Percentiles rank a stretch among this genome's conserved stretches.
phyloP scores from a whole-genome alignment of 2,888 invertebrate species.

The Drosophila kuntzei region DNA sequence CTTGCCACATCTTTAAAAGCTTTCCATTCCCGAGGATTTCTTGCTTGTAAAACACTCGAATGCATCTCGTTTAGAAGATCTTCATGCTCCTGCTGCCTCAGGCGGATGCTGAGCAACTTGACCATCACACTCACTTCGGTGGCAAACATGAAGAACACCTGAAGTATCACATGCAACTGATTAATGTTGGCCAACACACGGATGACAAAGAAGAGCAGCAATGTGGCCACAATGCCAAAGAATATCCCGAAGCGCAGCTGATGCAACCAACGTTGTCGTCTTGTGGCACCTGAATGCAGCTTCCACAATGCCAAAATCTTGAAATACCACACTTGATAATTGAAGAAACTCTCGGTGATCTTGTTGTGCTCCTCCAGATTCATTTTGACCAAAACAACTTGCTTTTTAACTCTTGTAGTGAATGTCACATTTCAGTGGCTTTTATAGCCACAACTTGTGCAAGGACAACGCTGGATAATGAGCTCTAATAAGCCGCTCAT shows the following conservation, averaged over 20 bases:
- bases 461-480: slow-evolving; percentile 40
- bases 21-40: slow-evolving; percentile 35
- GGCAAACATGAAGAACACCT: slow-evolving; percentile 73
- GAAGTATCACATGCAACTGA: slow-evolving; percentile 64
- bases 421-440: background rate
- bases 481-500: slow-evolving; percentile 51
- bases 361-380: slow-evolving; percentile 16
- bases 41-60: slow-evolving; percentile 31
- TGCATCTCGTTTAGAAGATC: slow-evolving; percentile 50
- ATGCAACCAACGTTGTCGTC: slow-evolving; percentile 23
- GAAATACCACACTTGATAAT: slow-evolving; percentile 62
- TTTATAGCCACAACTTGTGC: slow-evolving; percentile 24
- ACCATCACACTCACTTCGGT: slow-evolving; percentile 66
- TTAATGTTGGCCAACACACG: slow-evolving; percentile 57
- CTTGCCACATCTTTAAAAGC: slow-evolving; percentile 25
- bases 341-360: slow-evolving; percentile 52
- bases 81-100: slow-evolving; percentile 30
- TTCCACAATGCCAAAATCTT: slow-evolving; percentile 58
- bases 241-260: slow-evolving; percentile 33
- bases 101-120: slow-evolving; percentile 58
- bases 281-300: background rate
- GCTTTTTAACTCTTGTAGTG: background rate
- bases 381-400: slow-evolving; percentile 34
- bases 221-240: slow-evolving; percentile 44
- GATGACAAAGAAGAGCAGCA: slow-evolving; percentile 67